These are phyloP conservation scores for Pampus argenteus DNA, from an alignment of 2,797 vertebrate species.

Conservation along the genomic window DNA sequence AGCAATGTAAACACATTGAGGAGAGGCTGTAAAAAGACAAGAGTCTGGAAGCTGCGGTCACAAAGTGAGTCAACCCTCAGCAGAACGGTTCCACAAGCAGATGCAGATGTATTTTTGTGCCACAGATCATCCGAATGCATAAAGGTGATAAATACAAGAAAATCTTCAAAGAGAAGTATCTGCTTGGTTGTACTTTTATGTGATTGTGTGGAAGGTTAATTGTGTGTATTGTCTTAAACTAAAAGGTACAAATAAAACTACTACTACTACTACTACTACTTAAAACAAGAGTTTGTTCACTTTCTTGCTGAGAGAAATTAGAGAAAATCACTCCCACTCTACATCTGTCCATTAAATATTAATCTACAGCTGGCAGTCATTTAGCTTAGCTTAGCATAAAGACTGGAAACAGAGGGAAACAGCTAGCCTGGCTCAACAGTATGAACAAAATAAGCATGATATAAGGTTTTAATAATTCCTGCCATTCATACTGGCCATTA, in stretches of 20 bases:
- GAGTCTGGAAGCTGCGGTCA: conserved; percentile 41
- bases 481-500: background rate
- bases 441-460: conserved; percentile 1
- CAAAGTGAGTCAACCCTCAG: conserved; percentile 43
- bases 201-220: background rate
- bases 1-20: conserved; percentile 59
- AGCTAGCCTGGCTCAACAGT: background rate
- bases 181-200: background rate
- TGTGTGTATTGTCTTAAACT: background rate
- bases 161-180: background rate
- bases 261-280: too few species aligned
- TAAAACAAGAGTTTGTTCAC: background rate
- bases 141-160: background rate
- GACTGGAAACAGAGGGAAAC: background rate
- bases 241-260: background rate
- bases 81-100: conserved; percentile 26
- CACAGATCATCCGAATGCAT: background rate
- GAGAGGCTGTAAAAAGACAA: conserved; percentile 43
- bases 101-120: background rate
- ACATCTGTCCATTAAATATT: background rate
- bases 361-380: background rate
- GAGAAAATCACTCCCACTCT: background rate
- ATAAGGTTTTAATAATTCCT: background rate
- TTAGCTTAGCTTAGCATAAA: conserved; percentile 1
- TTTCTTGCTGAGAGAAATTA: background rate